Base-by-base conservation (phyloP, 1,140 invertebrate species). In the Mercenaria mercenaria region DNA sequence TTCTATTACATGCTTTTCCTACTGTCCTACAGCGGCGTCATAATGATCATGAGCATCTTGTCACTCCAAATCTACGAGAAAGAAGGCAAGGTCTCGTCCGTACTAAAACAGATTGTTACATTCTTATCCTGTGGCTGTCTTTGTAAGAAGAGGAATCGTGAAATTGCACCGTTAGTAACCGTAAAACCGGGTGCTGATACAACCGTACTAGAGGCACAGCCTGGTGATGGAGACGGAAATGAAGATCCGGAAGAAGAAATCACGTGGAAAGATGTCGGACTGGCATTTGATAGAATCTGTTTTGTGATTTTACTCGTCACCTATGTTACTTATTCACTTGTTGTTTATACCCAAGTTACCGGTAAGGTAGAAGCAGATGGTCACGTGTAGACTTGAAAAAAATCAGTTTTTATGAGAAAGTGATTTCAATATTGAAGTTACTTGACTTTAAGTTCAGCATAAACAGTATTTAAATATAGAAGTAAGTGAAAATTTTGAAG, bases 1-100 rank as follows among this genome's bases (percentile, higher is more conserved):
- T 81, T 52, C 34, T 81, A 61, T 34, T 81, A 81, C 39, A 29
- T 81, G 39, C 20, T 81, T 13, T 61, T 81, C 13, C 29, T 81
- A 29, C 39, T 81, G 50, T 6, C 52, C 20, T 61, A 77, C 29
- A 77, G 74, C 41, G 26, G 74, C 10, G 26, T n/a, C 8, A 50
- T 77, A 0, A 47, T 77, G 41, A 47, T 47, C 34, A 15, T 41
- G 41, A 47, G 74, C 39, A 77, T 77, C 23, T 47, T 77, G 39
- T 43, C 74, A 10, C 23, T 77, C 26, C 74, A 50, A 39, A 77
- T 77, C 29, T 50, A 77, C 39, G 74, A 77, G 10, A 43, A 23
- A 29, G 47, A 77, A 77, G 74, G 74, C 41, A 77, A 50, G 10
- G 26, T 64, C 10, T 4, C 59, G 23, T 64, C 20, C 15, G n/a